Base-by-base conservation (phyloP, 2,113 vertebrate species). In the Anguilla rostrata region DNA sequence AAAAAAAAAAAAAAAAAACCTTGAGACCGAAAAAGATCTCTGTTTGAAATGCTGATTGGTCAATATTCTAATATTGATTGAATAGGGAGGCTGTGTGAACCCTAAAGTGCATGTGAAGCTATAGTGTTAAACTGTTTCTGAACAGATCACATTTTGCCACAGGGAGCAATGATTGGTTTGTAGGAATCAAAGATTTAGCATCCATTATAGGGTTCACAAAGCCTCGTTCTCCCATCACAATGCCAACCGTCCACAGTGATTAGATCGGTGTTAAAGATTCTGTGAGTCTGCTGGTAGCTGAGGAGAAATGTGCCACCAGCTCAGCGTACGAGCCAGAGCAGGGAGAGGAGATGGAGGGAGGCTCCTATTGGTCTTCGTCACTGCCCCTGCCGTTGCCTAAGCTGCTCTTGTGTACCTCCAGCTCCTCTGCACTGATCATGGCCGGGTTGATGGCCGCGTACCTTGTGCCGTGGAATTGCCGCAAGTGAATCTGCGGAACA, bases 401-500 rank as follows among this genome's bases (percentile, higher is more conserved):
- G 71, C 87, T 94, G 87, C 93, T 93, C 88, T 96, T 97, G 84
- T 98, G 98, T 20, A 98, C 97, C 89, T 99, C 97, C 20, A 98
- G 95, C 89, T 99, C 98, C 91, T 99, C 98, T 0, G 96, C 95
- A 0, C 96, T 99, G 87, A 99, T 95, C 98, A 99, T 98, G 29
- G 95, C 95, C 0, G 97, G 97, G 88, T 96, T 98, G 3, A 99
- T 99, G 86, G 98, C 98, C 0, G 98, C 97, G 0, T 98, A 98
- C 5, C 97, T 94, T 9, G 98, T 99, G 39, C 98, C 98, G 0
- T 98, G 98, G 92, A 99, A 99, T 90, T 99, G 98, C 16, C 98
- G 96, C 83, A 99, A 88, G 71, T 99, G 98, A 89, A 99, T 98
- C 98, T 99, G 92, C n/a, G 78, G 26, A 66, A 20, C 34, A 18